Conservation (phyloP, 2,797 vertebrate species). For the Coreius guichenoti region DNA sequence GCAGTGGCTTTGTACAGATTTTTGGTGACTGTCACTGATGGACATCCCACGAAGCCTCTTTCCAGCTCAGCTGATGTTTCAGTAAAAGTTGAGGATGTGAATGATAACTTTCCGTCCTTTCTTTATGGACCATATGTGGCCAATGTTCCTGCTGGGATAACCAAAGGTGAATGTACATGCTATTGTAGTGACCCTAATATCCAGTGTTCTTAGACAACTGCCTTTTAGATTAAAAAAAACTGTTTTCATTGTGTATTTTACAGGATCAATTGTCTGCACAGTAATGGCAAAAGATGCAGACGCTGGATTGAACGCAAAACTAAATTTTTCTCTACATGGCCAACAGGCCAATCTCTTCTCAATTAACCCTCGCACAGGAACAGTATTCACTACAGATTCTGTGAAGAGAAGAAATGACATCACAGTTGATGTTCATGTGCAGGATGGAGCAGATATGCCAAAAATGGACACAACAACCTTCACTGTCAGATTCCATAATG, state of each 20-base stretch:
- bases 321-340: constrained; percentile 77
- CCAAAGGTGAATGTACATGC: constrained; percentile 65
- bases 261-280: constrained; percentile 78
- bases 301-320: constrained; percentile 74
- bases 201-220: not conserved
- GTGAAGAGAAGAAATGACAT: constrained; percentile 67
- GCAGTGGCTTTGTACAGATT: constrained; percentile 68
- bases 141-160: constrained; percentile 70
- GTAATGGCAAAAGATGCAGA: constrained; percentile 77
- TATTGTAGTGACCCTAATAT: not conserved
- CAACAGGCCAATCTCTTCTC: constrained; percentile 71
- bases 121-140: constrained; percentile 79
- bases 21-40: constrained; percentile 72
- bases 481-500: constrained; percentile 75
- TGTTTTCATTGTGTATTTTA: not conserved
- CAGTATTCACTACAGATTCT: constrained; percentile 62
- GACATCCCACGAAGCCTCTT: constrained; percentile 68
- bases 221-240: not conserved
- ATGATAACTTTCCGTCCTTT: constrained; percentile 79
- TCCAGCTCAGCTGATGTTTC: constrained; percentile 74
- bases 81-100: constrained; percentile 76
- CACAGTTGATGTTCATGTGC: constrained; percentile 71
- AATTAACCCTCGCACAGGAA: constrained; percentile 72
- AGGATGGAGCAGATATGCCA: constrained; percentile 73
- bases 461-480: constrained; percentile 77